Conservation (phyloP, 2,888 invertebrate species). For the Pasiphila rectangulata region DNA sequence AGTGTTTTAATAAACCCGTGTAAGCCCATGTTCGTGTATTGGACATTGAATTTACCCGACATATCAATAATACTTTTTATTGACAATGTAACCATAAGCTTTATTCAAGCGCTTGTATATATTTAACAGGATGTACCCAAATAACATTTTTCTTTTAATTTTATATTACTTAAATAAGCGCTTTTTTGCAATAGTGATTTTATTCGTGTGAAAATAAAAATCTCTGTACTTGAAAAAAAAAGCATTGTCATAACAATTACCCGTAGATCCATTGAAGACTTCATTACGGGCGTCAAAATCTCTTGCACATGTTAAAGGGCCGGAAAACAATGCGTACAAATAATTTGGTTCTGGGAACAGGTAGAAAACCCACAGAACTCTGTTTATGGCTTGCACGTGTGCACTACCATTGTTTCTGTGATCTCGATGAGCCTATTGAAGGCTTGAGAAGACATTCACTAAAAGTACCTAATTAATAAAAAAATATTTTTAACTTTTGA, state of each 20-base stretch:
- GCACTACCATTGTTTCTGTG: constrained; percentile 46
- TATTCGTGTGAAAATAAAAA: not conserved
- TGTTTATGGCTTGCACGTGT: constrained; percentile 69
- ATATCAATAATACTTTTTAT: no score
- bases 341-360: constrained; percentile 52
- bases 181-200: no score
- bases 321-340: constrained; percentile 43
- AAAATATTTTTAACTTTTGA: no score
- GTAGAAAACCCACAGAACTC: constrained; percentile 45
- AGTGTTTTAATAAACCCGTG: constrained; percentile 77
- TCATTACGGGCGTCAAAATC: constrained; percentile 32
- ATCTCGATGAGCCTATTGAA: constrained; percentile 12
- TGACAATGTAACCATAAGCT: no score
- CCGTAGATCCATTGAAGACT: constrained; percentile 3
- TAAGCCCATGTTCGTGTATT: constrained; percentile 64
- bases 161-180: no score
- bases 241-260: constrained; percentile 9
- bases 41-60: not conserved
- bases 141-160: no score
- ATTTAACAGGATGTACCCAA: no score
- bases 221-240: not conserved
- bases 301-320: constrained; percentile 63
- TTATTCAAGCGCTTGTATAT: no score
- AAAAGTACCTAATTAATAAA: no score
- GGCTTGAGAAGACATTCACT: no score